Evolutionary conservation across 1,140 invertebrate genomes (phyloP), one percentile per base, ranked within the genome.

Genomic region (Neodiprion virginianus): DNA sequence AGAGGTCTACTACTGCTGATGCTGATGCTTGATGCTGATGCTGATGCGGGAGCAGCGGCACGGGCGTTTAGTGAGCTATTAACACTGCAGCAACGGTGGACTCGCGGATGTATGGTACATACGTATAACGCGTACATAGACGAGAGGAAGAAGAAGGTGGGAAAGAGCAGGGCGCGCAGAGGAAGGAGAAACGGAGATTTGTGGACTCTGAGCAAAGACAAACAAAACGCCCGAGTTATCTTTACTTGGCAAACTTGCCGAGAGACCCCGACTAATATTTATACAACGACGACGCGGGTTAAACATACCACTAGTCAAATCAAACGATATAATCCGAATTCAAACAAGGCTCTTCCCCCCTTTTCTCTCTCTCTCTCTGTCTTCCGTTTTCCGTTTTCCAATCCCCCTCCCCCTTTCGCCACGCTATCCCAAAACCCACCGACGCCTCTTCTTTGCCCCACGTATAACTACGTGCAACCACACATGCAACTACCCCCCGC

Each of bases 171-270:
- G 28, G 28, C 28, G 72, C 5, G 11, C n/a, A 12, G 53, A 14
- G 11, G 28, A 61, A 61, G 8, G 53, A 12, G 81, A 80, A 83
- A 83, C 80, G 79, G 82, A 80, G 82, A 84, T 82, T 79, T 82
- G 82, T 84, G 76, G 81, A 82, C 83, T 78, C 82, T 83, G 77
- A 80, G 83, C 82, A 84, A 84, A 84, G 82, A 82, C 77, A 82
- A 84, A 83, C 80, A 81, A 71, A 28, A 72, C 74, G 72, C 74
- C 69, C 79, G 77, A 69, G 78, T 81, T 80, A 77, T 80, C 81
- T 83, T 83, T 82, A 75, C 81, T 82, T 75, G 79, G 81, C 76
- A 83, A 83, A 83, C 81, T 82, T 74, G 72, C 72, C 75, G 72
- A 75, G 75, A 74, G 74, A 73, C 66, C 80, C 53, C 71, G 77